These are phyloP conservation scores for Ptilodon capucinus DNA, from an alignment of 2,888 invertebrate species.

Conservation along the genomic window DNA sequence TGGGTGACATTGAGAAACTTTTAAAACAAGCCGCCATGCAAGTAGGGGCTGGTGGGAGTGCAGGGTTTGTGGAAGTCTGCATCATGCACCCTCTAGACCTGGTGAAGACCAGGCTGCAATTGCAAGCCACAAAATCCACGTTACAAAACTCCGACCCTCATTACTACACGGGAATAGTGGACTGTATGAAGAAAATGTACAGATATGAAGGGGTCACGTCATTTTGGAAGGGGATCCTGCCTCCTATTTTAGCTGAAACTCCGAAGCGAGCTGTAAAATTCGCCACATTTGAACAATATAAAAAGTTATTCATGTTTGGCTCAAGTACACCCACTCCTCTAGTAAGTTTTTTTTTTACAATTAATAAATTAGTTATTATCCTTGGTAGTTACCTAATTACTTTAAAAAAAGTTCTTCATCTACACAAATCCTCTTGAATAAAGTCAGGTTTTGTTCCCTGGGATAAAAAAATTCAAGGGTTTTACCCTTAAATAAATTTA, in stretches of 20 bases:
- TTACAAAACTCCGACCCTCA: constrained; percentile 72
- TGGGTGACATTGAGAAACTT: constrained; percentile 69
- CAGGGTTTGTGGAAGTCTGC: constrained; percentile 96
- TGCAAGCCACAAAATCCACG: constrained; percentile 55
- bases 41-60: constrained; percentile 94
- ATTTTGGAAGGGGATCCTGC: constrained; percentile 96
- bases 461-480: neutral
- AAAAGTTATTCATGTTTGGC: constrained; percentile 92
- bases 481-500: no score
- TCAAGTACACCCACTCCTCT: constrained; percentile 88
- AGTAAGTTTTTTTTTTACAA: constrained; percentile 69
- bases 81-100: constrained; percentile 98
- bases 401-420: no score
- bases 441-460: no score
- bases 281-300: constrained; percentile 96
- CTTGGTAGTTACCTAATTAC: no score
- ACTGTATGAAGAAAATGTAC: constrained; percentile 96
- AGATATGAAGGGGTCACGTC: constrained; percentile 91
- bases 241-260: constrained; percentile 96
- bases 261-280: constrained; percentile 98
- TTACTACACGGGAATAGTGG: constrained; percentile 90
- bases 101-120: constrained; percentile 90
- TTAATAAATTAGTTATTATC: no score
- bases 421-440: no score
- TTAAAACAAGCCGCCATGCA: constrained; percentile 90